Percentiles rank a stretch among this genome's conserved stretches.
Evolutionary conservation across 2,797 vertebrate species (phyloP).

Genomic region (Rhinichthys osculus): DNA sequence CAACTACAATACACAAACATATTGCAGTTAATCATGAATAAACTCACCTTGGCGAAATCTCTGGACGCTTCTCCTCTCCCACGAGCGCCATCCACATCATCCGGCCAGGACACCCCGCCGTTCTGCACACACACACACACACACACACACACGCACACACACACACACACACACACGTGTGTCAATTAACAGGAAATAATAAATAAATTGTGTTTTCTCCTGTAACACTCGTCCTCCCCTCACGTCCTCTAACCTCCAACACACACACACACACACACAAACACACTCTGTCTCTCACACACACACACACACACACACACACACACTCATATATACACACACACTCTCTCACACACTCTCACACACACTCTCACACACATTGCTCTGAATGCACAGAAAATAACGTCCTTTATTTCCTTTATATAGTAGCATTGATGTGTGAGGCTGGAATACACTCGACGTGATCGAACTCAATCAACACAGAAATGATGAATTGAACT

Average conservation of each 20-base stretch:
- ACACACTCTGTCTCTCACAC: background rate
- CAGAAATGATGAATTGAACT: too few relatives aligned
- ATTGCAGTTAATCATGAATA: background rate
- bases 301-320: background rate
- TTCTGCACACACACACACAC: slow-evolving; percentile 76
- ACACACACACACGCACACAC: slow-evolving; percentile 47
- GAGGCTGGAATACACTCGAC: too few relatives aligned
- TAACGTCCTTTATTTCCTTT: too few relatives aligned
- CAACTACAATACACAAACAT: background rate
- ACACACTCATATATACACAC: background rate
- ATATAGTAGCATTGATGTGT: too few relatives aligned
- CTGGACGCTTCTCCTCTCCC: slow-evolving; percentile 92
- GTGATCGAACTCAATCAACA: too few relatives aligned
- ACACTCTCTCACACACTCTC: too few relatives aligned
- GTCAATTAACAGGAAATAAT: slow-evolving; percentile 54
- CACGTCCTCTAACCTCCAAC: background rate
- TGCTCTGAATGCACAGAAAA: too few relatives aligned
- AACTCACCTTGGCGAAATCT: slow-evolving; percentile 95
- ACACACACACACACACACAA: background rate
- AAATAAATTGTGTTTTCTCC: slow-evolving; percentile 46
- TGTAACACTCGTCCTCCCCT: background rate
- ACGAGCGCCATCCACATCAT: slow-evolving; percentile 87
- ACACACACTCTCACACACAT: too few relatives aligned
- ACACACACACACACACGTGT: slow-evolving; percentile 34
- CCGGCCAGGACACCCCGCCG: slow-evolving; percentile 85